phyloP scores from a whole-genome alignment of 2,797 vertebrate species.

The Hybognathus amarus region DNA sequence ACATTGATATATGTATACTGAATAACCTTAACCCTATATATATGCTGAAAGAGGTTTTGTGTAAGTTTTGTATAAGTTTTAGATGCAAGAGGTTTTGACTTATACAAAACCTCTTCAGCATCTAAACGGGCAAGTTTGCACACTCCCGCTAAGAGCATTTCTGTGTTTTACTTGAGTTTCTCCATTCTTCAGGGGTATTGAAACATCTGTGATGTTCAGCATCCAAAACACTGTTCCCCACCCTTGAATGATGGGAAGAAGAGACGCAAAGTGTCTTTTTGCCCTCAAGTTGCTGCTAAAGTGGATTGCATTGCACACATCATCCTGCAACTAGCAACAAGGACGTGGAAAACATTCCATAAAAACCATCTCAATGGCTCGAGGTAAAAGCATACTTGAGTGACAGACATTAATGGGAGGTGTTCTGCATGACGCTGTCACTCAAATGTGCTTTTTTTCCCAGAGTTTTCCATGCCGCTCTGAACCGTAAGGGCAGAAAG shows the following conservation, averaged over 20 bases:
- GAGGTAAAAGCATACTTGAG: conserved; percentile 2
- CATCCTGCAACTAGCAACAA: background rate
- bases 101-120: background rate
- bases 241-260: background rate
- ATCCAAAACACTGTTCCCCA: background rate
- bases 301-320: background rate
- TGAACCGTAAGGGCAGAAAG: background rate
- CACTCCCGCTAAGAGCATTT: conserved; percentile 15
- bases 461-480: background rate
- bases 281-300: conserved; percentile 26
- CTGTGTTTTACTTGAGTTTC: background rate
- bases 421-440: conserved; percentile 3
- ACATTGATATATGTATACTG: too few species aligned
- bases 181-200: background rate
- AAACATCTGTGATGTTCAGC: background rate
- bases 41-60: too few species aligned
- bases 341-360: background rate
- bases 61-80: too few species aligned
- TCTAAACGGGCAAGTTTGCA: background rate
- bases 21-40: too few species aligned
- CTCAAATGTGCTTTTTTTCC: conserved; percentile 8
- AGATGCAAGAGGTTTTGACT: too few species aligned
- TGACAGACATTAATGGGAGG: conserved; percentile 30
- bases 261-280: conserved; percentile 38
- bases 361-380: background rate